These are phyloP conservation scores for Cavia aperea DNA, from an alignment of 2,113 vertebrate species.

Conservation along the genomic window DNA sequence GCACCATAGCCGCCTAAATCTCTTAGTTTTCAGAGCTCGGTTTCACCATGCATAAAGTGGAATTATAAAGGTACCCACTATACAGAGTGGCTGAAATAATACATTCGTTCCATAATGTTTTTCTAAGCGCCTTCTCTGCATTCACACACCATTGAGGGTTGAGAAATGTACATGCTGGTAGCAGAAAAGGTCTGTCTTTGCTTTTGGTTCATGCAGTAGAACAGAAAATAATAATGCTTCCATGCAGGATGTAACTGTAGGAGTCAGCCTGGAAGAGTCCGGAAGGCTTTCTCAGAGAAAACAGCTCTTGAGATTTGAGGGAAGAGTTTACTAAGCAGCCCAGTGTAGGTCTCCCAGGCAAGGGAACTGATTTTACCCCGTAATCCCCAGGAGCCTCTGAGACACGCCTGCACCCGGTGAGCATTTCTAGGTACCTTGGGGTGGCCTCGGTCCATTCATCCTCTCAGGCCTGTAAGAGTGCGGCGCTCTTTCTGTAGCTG, in stretches of 20 bases:
- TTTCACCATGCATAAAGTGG: not conserved
- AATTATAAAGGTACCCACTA: not conserved
- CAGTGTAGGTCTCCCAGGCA: not conserved
- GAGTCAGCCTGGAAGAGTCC: not conserved
- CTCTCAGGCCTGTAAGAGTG: not conserved
- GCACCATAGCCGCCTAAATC: not conserved
- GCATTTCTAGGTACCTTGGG: no score
- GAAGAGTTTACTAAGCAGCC: not conserved
- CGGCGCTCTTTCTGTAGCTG: not conserved
- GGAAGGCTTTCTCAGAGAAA: not conserved
- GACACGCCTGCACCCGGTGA: not conserved
- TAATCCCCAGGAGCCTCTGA: not conserved
- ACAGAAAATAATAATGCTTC: slow-evolving; percentile 5
- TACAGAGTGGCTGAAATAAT: not conserved
- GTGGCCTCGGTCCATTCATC: not conserved
- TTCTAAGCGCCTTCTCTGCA: not conserved
- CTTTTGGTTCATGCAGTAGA: not conserved
- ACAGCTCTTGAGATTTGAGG: not conserved
- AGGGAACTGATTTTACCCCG: not conserved
- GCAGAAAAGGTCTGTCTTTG: not conserved
- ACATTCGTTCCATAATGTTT: not conserved
- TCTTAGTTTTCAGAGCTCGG: not conserved
- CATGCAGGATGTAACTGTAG: not conserved
- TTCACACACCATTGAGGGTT: not conserved
- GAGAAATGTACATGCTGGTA: not conserved